These are phyloP conservation scores for Netelia fuscicornis DNA, from an alignment of 2,888 invertebrate genomes.

Conservation along the genomic window DNA sequence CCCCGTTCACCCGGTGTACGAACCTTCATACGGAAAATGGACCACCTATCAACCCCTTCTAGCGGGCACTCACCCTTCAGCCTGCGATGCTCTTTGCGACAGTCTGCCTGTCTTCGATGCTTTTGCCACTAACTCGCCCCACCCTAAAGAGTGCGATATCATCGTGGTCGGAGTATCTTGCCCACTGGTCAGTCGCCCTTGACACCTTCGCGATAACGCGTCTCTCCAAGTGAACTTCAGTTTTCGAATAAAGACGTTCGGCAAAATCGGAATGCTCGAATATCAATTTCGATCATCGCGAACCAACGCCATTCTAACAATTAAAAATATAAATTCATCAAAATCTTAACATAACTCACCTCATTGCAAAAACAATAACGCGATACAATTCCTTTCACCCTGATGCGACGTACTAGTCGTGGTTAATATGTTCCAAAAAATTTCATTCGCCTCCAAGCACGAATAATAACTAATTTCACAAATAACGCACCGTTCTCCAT, in stretches of 20 bases:
- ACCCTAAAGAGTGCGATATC: conserved; percentile 19
- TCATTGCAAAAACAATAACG: no score
- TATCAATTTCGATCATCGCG: no score
- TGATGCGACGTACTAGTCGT: neutral
- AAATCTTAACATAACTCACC: no score
- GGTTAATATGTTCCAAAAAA: conserved; percentile 15
- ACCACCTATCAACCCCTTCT: conserved; percentile 60
- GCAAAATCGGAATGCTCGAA: neutral
- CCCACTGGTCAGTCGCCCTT: conserved; percentile 80
- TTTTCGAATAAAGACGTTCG: neutral
- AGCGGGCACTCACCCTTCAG: conserved; percentile 39
- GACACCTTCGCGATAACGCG: conserved; percentile 77
- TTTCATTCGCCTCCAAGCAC: neutral
- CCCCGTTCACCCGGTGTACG: conserved; percentile 7
- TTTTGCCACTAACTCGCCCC: conserved; percentile 3
- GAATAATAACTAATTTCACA: no score
- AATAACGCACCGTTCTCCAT: neutral
- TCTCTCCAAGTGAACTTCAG: neutral
- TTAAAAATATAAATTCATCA: no score
- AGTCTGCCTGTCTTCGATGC: conserved; percentile 20
- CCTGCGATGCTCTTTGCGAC: conserved; percentile 42
- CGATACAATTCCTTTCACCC: neutral
- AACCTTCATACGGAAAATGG: conserved; percentile 40
- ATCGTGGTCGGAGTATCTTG: conserved; percentile 69
- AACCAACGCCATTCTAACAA: no score